These are phyloP conservation scores for Crotalus horridus DNA, from an alignment of 2,113 vertebrate species.

Conservation along the genomic window DNA sequence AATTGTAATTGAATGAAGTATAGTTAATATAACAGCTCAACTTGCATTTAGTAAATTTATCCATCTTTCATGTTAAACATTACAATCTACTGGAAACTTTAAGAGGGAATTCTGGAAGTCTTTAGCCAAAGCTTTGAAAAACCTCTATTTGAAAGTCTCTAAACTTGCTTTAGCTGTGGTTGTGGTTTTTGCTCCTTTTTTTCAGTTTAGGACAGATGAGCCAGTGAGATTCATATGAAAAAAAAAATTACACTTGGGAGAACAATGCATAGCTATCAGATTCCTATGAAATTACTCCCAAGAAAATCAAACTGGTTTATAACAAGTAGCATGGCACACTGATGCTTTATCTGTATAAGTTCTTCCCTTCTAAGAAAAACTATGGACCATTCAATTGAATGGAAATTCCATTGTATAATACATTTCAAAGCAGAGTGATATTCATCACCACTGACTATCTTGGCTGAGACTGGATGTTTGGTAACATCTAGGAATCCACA, in stretches of 20 bases:
- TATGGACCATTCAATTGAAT: background rate
- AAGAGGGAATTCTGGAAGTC: background rate
- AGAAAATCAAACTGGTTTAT: background rate
- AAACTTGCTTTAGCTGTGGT: background rate
- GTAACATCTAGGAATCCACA: background rate
- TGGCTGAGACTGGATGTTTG: background rate
- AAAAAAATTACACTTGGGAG: background rate
- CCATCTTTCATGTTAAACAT: background rate
- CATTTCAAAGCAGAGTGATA: background rate
- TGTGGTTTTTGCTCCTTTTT: background rate
- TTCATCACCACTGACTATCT: background rate
- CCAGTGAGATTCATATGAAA: background rate
- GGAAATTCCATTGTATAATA: background rate
- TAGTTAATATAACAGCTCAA: background rate
- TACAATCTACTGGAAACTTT: background rate
- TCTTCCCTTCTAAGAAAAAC: background rate
- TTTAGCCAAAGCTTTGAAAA: background rate
- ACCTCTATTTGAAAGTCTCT: background rate
- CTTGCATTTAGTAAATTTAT: background rate
- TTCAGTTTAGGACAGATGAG: background rate
- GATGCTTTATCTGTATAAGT: background rate
- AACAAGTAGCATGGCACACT: background rate
- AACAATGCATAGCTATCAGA: background rate
- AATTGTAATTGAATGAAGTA: background rate
- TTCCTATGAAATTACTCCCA: background rate